Base-by-base conservation (phyloP, 2,113 vertebrate genomes). In the Dipodomys spectabilis region DNA sequence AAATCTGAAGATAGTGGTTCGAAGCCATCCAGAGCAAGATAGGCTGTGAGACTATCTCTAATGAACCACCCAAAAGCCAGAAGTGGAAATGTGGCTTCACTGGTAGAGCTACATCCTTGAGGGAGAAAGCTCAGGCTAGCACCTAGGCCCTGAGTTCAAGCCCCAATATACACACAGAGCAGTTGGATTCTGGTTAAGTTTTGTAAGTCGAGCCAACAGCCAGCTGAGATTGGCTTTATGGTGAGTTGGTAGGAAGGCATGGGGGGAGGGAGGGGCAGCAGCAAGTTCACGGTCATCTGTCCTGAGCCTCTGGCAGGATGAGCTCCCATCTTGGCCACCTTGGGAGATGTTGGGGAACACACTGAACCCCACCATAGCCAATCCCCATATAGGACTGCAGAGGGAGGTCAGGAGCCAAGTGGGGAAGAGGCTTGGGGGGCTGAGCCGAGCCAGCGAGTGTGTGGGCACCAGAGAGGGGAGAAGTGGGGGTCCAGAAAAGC, bases 321-420 rank as follows among this genome's bases (percentile, higher is more conserved):
- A 19, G 4, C 30, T 13, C 1, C 44, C 5, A 0, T 5, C 22
- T 25, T 4, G 65, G 64, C n/a, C 68, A 39, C 2, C 15, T 0
- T 1, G 62, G 13, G 3, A 44, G 68, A 8, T 27, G n/a, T 2
- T 20, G 11, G 39, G 30, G 13, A 20, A 2, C 0, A 0, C 2
- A n/a, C 8, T 2, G 9, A 8, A 35, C 30, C 18, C 16, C 10
- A 22, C 30, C 44, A 27, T 13, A 20, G n/a, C 45, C 20, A 68
- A 72, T 7, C 22, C 30, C 62, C 0, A 0, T 0, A 1, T 44
- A 2, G 71, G 13, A 35, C 0, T 27, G 27, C 68, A 35, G 30
- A 2, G 1, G 53, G 13, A 5, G 3, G 35, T 57, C 23, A 20
- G 79, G n/a, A 4, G 28, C 45, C 5, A 0, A 19, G 0, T 6